These are phyloP conservation scores for Cosmia trapezina DNA, from an alignment of 2,888 invertebrate species.

Conservation along the genomic window DNA sequence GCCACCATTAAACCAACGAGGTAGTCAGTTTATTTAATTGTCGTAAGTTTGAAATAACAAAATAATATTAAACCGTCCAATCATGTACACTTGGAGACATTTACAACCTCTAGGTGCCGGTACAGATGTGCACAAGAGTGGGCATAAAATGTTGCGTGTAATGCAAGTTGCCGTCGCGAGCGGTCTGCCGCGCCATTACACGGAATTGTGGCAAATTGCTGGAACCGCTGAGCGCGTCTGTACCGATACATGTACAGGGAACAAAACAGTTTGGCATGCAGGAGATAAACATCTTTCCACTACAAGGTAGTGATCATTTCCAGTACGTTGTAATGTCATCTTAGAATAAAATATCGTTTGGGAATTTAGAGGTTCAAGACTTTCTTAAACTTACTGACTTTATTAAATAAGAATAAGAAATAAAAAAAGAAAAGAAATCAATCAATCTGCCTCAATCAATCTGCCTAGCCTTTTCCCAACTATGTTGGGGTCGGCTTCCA, in stretches of 20 bases:
- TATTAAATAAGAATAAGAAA: too few species aligned
- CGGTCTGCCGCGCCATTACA: conserved; percentile 49
- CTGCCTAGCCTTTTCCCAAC: too few species aligned
- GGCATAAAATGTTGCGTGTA: conserved; percentile 32
- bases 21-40: background rate
- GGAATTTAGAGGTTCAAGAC: background rate
- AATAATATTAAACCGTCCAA: background rate
- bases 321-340: background rate
- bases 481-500: too few species aligned
- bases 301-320: background rate
- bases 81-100: conserved; percentile 19
- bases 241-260: background rate
- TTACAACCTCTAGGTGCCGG: background rate
- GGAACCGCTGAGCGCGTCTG: conserved; percentile 28
- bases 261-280: conserved; percentile 16
- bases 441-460: too few species aligned
- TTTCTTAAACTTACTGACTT: too few species aligned
- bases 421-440: too few species aligned
- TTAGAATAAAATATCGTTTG: background rate
- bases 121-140: conserved; percentile 35
- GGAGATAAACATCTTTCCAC: background rate
- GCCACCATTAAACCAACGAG: background rate
- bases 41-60: background rate
- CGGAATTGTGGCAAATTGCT: conserved; percentile 50
- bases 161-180: conserved; percentile 30